Conservation (phyloP, 2,797 vertebrate genomes). For the Silurus lanzhouensis region DNA sequence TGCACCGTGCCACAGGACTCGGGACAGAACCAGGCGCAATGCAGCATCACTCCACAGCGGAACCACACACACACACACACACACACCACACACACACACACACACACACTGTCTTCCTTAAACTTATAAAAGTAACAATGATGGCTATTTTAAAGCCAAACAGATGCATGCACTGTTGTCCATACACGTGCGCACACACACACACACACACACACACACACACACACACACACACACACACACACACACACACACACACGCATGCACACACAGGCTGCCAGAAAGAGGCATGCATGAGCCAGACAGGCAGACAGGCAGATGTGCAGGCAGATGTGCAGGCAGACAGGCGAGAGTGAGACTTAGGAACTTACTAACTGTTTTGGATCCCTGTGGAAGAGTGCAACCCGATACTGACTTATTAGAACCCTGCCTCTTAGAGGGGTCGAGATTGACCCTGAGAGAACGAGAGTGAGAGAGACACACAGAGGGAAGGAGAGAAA, state of each 20-base stretch:
- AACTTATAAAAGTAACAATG: not conserved
- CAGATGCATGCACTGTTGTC: conserved; percentile 4
- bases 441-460: conserved; percentile 95
- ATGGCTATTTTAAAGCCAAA: not conserved
- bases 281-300: conserved; percentile 17
- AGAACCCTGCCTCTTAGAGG: conserved; percentile 96
- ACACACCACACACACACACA: not conserved
- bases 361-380: conserved; percentile 94
- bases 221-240: conserved; percentile 8
- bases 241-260: conserved; percentile 21
- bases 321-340: conserved; percentile 54
- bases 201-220: not conserved
- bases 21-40: conserved; percentile 16
- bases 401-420: conserved; percentile 94
- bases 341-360: conserved; percentile 66
- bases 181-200: not conserved
- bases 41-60: conserved; percentile 21
- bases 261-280: not conserved
- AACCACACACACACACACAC: conserved; percentile 15
- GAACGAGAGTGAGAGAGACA: conserved; percentile 60
- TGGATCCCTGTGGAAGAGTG: conserved; percentile 93
- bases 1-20: conserved; percentile 42
- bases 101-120: not conserved
- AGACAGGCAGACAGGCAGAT: conserved; percentile 33
- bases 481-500: conserved; percentile 65